A percentile compares a stretch with the other conserved stretches of the same genome.
phyloP scores from a whole-genome alignment of 64 coral and sea anemone species.

The Montipora capricornis region DNA sequence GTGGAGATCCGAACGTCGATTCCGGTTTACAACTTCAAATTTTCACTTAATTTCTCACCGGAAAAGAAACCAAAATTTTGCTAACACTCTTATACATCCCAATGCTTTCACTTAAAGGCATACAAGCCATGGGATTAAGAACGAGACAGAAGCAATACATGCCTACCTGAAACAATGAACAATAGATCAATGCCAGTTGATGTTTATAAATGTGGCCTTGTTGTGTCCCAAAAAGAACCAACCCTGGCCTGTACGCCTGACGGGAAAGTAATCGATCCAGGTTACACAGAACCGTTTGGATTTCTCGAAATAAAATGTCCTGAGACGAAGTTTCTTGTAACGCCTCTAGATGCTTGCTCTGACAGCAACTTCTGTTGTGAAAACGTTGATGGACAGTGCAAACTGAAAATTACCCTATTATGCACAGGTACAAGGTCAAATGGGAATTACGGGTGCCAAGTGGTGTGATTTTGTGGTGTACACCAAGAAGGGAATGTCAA shows the following conservation, averaged over 20 bases:
- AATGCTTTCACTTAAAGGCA: background rate
- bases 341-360: conserved; percentile 35
- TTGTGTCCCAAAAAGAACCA: conserved; percentile 5
- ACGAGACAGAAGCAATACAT: conserved; percentile 29
- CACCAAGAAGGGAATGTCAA: conserved; percentile 1
- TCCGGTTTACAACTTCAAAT: conserved; percentile 50
- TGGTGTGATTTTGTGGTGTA: conserved; percentile 44
- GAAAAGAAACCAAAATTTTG: conserved; percentile 21
- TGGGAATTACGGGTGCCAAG: conserved; percentile 3
- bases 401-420: conserved; percentile 32
- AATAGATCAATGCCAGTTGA: background rate
- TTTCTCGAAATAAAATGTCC: conserved; percentile 59
- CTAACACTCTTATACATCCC: conserved; percentile 5
- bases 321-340: conserved; percentile 14
- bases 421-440: conserved; percentile 32
- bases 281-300: conserved; percentile 5
- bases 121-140: conserved; percentile 17
- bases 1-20: conserved; percentile 18
- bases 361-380: background rate
- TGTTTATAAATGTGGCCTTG: conserved; percentile 26
- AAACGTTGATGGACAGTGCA: background rate
- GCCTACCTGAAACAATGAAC: conserved; percentile 17
- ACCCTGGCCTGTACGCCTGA: conserved; percentile 5
- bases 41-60: conserved; percentile 44
- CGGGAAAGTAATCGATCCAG: conserved; percentile 51